Percentiles rank a stretch among this genome's conserved stretches.
Evolutionary conservation across 2,888 invertebrate species (phyloP).

Genomic region (Epinotia nisella): DNA sequence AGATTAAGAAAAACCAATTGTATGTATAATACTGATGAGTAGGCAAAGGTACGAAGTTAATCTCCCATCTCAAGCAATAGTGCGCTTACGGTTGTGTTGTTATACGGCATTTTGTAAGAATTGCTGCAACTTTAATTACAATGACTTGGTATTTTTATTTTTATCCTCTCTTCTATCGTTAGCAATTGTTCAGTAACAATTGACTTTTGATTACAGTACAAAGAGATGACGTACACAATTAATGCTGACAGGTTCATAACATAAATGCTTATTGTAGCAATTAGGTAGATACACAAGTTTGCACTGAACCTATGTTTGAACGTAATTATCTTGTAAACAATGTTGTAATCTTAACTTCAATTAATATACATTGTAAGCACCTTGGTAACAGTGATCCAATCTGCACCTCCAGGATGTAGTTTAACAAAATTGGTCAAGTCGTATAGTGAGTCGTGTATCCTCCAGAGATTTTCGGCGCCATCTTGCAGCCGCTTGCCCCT

Average conservation of each 20-base stretch:
- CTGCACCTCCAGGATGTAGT: conserved; percentile 93
- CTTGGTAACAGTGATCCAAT: conserved; percentile 89
- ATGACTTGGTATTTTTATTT: not conserved
- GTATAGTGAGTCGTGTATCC: conserved; percentile 91
- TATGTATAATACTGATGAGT: not conserved
- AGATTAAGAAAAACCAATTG: no score
- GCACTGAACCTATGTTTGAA: no score
- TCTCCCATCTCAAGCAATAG: not conserved
- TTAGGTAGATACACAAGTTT: not conserved
- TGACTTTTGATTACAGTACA: conserved; percentile 9
- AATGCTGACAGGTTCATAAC: not conserved
- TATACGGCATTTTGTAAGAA: not conserved
- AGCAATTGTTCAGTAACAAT: conserved; percentile 4
- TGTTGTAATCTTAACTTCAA: no score
- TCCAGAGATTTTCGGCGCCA: conserved; percentile 91
- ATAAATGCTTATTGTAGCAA: not conserved
- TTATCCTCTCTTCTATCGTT: not conserved
- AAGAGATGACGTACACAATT: not conserved
- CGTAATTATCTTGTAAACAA: no score
- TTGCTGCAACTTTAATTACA: conserved; percentile 8
- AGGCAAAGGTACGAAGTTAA: not conserved
- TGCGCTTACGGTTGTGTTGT: not conserved
- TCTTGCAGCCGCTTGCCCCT: conserved; percentile 87
- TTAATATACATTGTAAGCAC: conserved; percentile 61
- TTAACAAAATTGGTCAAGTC: conserved; percentile 92